Evolutionary conservation across 1,140 invertebrate genomes (phyloP).

Genomic region (Papilio helenus): DNA sequence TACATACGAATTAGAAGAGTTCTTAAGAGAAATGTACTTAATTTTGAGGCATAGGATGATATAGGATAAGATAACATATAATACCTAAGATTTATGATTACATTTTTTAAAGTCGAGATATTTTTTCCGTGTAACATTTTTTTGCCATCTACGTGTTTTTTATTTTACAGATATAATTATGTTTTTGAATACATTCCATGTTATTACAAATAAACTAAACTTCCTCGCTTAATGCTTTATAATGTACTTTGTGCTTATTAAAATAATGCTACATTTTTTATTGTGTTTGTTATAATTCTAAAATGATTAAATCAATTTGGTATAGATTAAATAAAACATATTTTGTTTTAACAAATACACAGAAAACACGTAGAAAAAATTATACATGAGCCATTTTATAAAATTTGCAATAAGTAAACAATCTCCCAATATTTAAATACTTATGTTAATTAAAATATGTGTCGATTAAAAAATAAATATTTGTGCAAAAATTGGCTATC

Average conservation of each 20-base stretch:
- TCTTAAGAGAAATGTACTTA: not conserved
- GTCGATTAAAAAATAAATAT: not conserved
- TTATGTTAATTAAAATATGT: no score
- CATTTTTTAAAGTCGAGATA: not conserved
- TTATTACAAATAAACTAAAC: no score
- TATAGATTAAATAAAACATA: no score
- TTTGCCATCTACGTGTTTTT: not conserved
- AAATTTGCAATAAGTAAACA: not conserved
- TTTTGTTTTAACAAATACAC: no score
- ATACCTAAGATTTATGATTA: not conserved
- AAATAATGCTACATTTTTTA: no score
- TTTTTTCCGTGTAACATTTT: not conserved
- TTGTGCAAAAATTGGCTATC: not conserved
- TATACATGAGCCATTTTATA: no score
- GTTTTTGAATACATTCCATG: not conserved
- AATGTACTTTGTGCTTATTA: no score
- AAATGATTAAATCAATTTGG: no score
- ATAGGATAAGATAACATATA: not conserved
- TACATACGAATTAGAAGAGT: not conserved
- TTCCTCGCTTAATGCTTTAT: no score
- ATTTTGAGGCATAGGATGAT: not conserved
- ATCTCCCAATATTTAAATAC: not conserved
- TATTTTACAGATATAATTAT: not conserved
- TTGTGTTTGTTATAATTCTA: no score
- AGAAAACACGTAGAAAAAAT: not conserved